Evolutionary conservation across 1,140 invertebrate species (phyloP).

Genomic region (Hestina assimilis): DNA sequence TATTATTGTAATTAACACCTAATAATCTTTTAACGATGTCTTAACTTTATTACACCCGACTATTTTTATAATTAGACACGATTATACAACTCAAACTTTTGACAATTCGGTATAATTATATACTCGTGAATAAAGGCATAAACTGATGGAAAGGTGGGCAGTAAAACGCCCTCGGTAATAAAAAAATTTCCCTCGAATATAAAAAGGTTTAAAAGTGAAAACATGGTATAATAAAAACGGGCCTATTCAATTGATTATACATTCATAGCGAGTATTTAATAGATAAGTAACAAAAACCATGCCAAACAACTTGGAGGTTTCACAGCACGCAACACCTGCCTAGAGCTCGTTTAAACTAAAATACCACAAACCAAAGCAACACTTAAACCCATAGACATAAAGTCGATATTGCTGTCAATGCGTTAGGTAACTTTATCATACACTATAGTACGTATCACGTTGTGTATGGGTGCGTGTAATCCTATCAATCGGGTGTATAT

Average conservation of each 20-base stretch:
- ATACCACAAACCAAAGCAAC: background rate
- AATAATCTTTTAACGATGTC: background rate
- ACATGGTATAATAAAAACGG: constrained; percentile 27
- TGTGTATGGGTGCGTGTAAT: constrained; percentile 36
- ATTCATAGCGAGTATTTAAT: constrained; percentile 36
- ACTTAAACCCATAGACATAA: background rate
- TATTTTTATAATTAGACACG: background rate
- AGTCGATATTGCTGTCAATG: background rate
- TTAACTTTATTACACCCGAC: background rate
- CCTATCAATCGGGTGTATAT: constrained; percentile 39
- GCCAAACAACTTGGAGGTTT: constrained; percentile 29
- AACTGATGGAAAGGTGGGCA: background rate
- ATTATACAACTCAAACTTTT: background rate
- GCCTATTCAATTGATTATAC: constrained; percentile 20
- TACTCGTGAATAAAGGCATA: background rate
- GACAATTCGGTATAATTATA: background rate
- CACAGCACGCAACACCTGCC: constrained; percentile 30
- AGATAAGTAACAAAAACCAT: constrained; percentile 25
- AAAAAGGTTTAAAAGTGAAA: constrained; percentile 13
- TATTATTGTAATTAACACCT: background rate
- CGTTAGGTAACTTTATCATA: background rate
- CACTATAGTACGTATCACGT: constrained; percentile 22
- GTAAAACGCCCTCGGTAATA: constrained; percentile 14
- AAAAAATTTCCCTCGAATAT: background rate
- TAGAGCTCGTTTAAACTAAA: background rate